Base-by-base conservation (phyloP, 2,888 invertebrate genomes). In the Dione vanillae region DNA sequence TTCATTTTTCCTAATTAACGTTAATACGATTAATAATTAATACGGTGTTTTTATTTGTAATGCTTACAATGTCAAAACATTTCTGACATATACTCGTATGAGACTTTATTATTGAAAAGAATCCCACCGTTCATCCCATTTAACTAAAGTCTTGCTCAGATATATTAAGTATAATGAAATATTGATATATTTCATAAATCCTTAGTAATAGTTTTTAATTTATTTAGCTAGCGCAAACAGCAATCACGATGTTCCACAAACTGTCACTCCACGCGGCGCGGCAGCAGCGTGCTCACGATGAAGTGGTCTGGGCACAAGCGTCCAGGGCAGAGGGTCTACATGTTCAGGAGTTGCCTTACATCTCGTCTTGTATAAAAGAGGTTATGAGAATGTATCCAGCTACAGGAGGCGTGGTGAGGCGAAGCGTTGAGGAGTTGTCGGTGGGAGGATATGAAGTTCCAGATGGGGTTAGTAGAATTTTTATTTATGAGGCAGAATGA, bases 231-330 rank as follows among this genome's bases (percentile, higher is more conserved):
- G 89, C 88, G 41, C 92, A 92, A 77, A 87, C 92, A 69, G 91
- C 92, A 0, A 74, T 92, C 0, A 86, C 84, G 76, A 87, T 89
- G 85, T 85, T 92, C 78, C 87, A 91, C 84, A 88, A 92, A 19
- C 82, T 92, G 0, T 90, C 92, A 0, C 84, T 92, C 0, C 87
- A 92, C 83, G 90, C 92, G 0, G 92, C 92, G 0, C 85, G 84
- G 0, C 92, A 93, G 51, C 92, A 93, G 62, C 83, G 89, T 0
- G 92, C 89, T 0, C 91, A 90, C 71, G 92, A 92, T 73, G 89
- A 92, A 65, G 84, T 90, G 0, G 76, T 82, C 52, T 92, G 92
- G 92, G 82, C 87, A 0, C 78, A 80, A 0, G 92, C 86, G 0
- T 83, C 87, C 14, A 78, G 77, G 1, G 84, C 82, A 1, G 89